Base-by-base conservation (phyloP, 2,113 vertebrate species). In the Zosterops hypoxanthus region DNA sequence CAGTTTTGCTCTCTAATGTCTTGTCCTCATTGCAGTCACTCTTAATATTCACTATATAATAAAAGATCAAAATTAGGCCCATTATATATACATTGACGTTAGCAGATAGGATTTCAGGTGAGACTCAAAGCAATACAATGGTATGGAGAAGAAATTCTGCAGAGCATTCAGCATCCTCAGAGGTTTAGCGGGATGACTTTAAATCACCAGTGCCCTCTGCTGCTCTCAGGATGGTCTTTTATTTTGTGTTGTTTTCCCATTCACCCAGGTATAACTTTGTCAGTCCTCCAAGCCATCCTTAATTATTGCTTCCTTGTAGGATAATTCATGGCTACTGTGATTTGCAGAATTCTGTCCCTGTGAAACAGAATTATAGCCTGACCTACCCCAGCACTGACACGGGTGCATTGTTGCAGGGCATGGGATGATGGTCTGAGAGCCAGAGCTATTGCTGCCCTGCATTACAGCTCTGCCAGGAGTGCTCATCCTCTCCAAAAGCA, bases 181-280 rank as follows among this genome's bases (percentile, higher is more conserved):
- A 46, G 34, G 9, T 25, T 94, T 80, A 64, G 18, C 24, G 47
- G 29, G 18, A 85, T 22, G 71, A 88, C 39, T 88, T 93, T 93
- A 92, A 95, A 68, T 73, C 93, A 86, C 64, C 94, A 95, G 90
- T 97, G 94, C 93, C 92, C 94, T 96, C 95, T 97, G 88, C 79
- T 93, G 85, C 90, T 92, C 26, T 81, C 2, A 0, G 8, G 9
- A 23, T 53, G 11, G 25, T 83, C 68, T 56, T 70, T n/a, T 61
- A 14, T 39, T 55, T 47, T n/a, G 3, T 20, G 26, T 14, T 82
- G 29, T 4, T 80, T 77, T 91, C 39, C 52, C 19, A 29, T 34
- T 41, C 41, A 56, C 11, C 15, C 33, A 21, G 13, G 20, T n/a
- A 23, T 19, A 53, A 18, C 12, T 94, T 69, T 19, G 25, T 47